These are phyloP conservation scores for Sitophilus oryzae DNA, from an alignment of 1,140 invertebrate genomes.

Conservation along the genomic window DNA sequence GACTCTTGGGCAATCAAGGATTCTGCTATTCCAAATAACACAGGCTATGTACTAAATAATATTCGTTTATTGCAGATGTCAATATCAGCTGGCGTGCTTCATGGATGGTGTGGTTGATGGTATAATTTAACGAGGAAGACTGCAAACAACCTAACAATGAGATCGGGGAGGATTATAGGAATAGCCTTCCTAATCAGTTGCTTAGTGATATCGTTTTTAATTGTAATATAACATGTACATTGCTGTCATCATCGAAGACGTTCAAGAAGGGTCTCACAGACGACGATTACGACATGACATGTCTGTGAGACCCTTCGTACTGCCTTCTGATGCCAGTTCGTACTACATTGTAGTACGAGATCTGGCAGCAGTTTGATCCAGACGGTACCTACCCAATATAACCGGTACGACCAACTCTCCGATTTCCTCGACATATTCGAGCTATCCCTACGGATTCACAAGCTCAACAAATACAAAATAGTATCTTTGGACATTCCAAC, in stretches of 20 bases:
- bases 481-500: slow-evolving; percentile 98
- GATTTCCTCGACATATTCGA: slow-evolving; percentile 93
- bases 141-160: slow-evolving; percentile 82
- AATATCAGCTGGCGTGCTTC: slow-evolving; percentile 89
- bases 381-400: slow-evolving; percentile 97
- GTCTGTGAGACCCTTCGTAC: too few relatives aligned
- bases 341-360: slow-evolving; percentile 99
- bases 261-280: slow-evolving; percentile 96
- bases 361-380: slow-evolving; percentile 97
- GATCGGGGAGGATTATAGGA: slow-evolving; percentile 78
- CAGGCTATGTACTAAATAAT: neutral
- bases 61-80: slow-evolving; percentile 72
- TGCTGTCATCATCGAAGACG: slow-evolving; percentile 97
- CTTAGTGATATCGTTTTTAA: slow-evolving; percentile 95
- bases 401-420: slow-evolving; percentile 85
- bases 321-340: too few relatives aligned
- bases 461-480: slow-evolving; percentile 98
- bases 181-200: slow-evolving; percentile 93
- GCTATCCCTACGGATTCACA: slow-evolving; percentile 90
- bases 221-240: slow-evolving; percentile 99
- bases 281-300: slow-evolving; percentile 98
- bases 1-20: slow-evolving; percentile 97
- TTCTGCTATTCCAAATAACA: slow-evolving; percentile 75
- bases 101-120: too few relatives aligned
- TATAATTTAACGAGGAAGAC: slow-evolving; percentile 91